Conservation (phyloP, 2,797 vertebrate species). For the Agapornis canus region DNA sequence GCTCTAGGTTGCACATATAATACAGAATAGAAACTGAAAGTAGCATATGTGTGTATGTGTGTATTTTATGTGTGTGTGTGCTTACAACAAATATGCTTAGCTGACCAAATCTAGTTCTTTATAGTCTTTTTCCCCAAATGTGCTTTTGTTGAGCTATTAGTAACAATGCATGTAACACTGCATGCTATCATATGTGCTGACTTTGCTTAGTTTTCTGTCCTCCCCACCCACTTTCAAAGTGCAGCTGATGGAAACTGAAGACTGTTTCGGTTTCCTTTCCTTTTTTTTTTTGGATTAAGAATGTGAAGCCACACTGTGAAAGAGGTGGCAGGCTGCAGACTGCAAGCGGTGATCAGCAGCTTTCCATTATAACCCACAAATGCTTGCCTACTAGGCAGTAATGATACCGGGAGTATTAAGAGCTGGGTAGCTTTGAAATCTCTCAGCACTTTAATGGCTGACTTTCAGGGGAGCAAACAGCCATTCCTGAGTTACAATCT, state of each 20-base stretch:
- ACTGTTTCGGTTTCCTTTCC: slow-evolving; percentile 2
- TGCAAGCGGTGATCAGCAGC: neutral
- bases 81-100: neutral
- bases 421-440: neutral
- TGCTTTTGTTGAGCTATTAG: neutral
- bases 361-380: neutral
- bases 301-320: neutral
- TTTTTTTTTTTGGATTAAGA: neutral
- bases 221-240: fast-evolving
- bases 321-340: neutral
- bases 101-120: neutral
- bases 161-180: neutral
- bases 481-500: neutral
- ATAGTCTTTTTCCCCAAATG: neutral
- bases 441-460: fast-evolving
- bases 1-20: neutral
- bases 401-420: neutral
- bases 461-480: neutral
- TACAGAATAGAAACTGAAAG: neutral
- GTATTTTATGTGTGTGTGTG: neutral
- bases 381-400: neutral
- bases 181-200: neutral
- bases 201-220: neutral
- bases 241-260: neutral
- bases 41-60: neutral